Conservation (phyloP, 2,113 vertebrate species). For the Erythrocebus patas region DNA sequence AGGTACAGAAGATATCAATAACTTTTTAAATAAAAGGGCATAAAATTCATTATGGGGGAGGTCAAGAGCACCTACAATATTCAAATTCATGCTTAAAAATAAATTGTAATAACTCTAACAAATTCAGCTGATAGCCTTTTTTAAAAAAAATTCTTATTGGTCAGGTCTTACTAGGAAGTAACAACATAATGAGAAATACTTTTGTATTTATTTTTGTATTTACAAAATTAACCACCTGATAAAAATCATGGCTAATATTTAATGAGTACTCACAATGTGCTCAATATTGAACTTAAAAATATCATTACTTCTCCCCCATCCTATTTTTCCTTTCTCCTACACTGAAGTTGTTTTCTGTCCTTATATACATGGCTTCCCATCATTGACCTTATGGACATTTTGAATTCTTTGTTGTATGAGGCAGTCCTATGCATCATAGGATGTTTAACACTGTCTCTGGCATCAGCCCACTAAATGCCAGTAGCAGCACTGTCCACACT, state of each 20-base stretch:
- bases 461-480: background rate
- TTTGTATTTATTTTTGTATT: too few relatives aligned
- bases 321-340: background rate
- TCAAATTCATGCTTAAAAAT: background rate
- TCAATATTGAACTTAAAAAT: background rate
- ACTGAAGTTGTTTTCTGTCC: background rate
- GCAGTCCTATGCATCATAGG: background rate
- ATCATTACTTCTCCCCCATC: background rate
- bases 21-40: background rate
- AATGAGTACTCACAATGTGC: background rate
- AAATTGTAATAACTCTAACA: background rate
- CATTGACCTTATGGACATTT: background rate
- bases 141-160: background rate
- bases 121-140: background rate
- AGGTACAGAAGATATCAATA: background rate
- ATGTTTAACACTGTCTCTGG: background rate
- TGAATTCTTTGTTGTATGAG: background rate
- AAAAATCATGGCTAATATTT: background rate
- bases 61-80: background rate
- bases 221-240: background rate
- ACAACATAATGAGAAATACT: background rate
- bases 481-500: background rate
- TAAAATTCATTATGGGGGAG: background rate
- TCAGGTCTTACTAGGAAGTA: background rate
- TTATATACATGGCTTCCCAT: background rate